Base-by-base conservation (phyloP, 2,888 invertebrate species). In the Pachymerium ferrugineum region DNA sequence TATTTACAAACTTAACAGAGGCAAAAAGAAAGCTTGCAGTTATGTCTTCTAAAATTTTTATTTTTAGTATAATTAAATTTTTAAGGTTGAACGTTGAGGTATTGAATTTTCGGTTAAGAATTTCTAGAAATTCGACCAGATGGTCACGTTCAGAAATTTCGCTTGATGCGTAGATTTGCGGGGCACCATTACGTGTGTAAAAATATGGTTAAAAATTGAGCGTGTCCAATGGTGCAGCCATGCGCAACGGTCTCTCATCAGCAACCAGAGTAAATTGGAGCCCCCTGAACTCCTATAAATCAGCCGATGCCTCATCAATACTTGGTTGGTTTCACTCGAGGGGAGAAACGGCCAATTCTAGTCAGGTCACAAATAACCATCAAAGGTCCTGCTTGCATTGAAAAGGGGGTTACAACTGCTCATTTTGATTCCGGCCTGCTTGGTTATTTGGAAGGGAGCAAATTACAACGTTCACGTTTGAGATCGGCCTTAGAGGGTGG, bases 171-270 rank as follows among this genome's bases (percentile, higher is more conserved):
- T n/a, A n/a, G n/a, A n/a, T n/a, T n/a, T n/a, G n/a, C n/a, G n/a
- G n/a, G n/a, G n/a, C n/a, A 62, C 62, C 62, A 62, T 62, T 62
- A 62, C 62, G 22, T 28, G 62, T 28, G 25, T 62, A 62, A 62
- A 62, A 62, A 62, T 62, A 62, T 62, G 62, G 62, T 12, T 62
- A 62, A 62, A 62, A 62, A 62, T 62, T 62, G 62, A 22, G 12
- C 62, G 62, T 62, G 62, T 62, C 62, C 62, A n/a, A 62, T 62
- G 62, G 62, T 62, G 62, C 62, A 62, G 62, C n/a, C 62, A 62
- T 62, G 62, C 62, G 28, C 62, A 62, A 62, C 62, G 62, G 62
- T 62, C 62, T 62, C 62, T 62, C 62, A 62, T 62, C 62, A 62
- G 62, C 62, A 62, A 62, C 62, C 62, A 62, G 62, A 62, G 62